phyloP scores from a whole-genome alignment of 2,797 vertebrate species.

The Echeneis naucrates region DNA sequence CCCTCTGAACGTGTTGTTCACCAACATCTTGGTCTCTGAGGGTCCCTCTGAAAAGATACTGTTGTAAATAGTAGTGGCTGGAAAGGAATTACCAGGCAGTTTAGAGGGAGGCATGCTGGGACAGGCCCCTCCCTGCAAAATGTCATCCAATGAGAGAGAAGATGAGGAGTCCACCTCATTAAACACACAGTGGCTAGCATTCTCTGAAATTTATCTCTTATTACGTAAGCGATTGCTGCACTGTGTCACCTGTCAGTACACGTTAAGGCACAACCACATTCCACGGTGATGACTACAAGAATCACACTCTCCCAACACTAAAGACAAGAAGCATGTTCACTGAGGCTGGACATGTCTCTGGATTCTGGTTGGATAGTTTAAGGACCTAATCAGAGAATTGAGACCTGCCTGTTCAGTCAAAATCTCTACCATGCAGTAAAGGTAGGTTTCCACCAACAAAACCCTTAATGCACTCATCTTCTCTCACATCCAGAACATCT shows the following conservation, averaged over 20 bases:
- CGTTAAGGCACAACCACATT: background rate
- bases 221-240: conserved; percentile 8
- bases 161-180: background rate
- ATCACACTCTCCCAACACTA: too few species aligned
- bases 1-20: too few species aligned
- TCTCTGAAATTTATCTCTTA: background rate
- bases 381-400: background rate
- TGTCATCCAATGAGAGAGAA: background rate
- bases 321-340: background rate
- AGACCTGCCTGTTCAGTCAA: background rate
- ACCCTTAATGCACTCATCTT: too few species aligned
- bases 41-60: conserved; percentile 43
- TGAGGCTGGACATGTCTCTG: too few species aligned
- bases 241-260: background rate
- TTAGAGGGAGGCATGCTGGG: conserved; percentile 46
- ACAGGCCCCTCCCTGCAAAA: conserved; percentile 31
- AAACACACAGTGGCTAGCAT: background rate
- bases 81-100: conserved; percentile 37
- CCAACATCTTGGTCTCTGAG: background rate
- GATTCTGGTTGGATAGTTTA: background rate
- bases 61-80: conserved; percentile 39
- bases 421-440: too few species aligned
- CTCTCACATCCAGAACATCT: too few species aligned
- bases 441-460: too few species aligned
- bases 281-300: too few species aligned